These are phyloP conservation scores for Labeo calbasu DNA, from an alignment of 2,797 vertebrate species.

Conservation along the genomic window DNA sequence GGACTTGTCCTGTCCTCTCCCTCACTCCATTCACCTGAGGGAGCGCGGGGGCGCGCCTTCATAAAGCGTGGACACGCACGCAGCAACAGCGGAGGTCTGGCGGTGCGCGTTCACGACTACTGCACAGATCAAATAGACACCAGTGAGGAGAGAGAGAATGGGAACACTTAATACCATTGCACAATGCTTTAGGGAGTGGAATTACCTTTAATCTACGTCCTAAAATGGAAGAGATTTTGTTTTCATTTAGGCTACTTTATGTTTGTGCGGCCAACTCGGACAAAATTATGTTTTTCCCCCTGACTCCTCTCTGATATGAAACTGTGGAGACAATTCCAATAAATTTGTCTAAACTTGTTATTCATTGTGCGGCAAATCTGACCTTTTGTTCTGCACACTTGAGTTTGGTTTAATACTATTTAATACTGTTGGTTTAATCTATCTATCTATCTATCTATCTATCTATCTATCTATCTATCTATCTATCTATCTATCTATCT, in stretches of 20 bases:
- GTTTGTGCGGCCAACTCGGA: neutral
- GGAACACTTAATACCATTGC: neutral
- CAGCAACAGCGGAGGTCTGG: slow-evolving; percentile 51
- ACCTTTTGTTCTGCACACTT: neutral
- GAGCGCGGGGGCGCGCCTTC: slow-evolving; percentile 69
- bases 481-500: neutral
- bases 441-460: too few relatives aligned
- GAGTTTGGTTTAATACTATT: too few relatives aligned
- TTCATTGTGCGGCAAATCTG: neutral
- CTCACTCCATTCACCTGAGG: slow-evolving; percentile 58
- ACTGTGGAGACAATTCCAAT: neutral
- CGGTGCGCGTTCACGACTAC: slow-evolving; percentile 37
- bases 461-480: neutral
- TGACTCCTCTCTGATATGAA: neutral
- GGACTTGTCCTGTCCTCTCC: slow-evolving; percentile 67
- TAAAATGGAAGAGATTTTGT: slow-evolving; percentile 5
- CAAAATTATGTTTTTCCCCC: neutral
- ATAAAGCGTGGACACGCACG: slow-evolving; percentile 32
- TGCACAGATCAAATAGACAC: neutral
- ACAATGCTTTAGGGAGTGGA: neutral
- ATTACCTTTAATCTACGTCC: slow-evolving; percentile 19
- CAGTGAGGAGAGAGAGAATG: neutral
- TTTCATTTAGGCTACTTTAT: slow-evolving; percentile 23
- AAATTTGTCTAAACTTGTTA: neutral
- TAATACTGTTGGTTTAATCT: too few relatives aligned